A percentile compares a stretch with the other conserved stretches of the same genome.
Evolutionary conservation across 2,113 vertebrate species (phyloP).

Genomic region (Pteruthius melanotis): DNA sequence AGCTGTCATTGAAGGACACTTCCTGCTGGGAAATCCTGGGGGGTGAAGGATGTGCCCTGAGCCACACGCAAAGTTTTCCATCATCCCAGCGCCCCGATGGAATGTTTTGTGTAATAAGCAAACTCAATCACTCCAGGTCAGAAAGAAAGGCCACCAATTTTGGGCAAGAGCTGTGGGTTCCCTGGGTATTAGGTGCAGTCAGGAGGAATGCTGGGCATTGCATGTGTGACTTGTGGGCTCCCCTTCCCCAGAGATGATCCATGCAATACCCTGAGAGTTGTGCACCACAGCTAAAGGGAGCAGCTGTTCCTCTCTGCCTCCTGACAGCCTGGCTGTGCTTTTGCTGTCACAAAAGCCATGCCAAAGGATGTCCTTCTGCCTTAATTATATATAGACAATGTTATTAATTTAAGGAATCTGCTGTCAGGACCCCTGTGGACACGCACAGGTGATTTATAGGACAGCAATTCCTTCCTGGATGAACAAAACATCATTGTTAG

Average conservation of each 20-base stretch:
- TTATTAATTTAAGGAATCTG: not conserved
- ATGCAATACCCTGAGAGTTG: rapidly evolving
- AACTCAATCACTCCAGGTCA: not conserved
- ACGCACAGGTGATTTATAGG: slow-evolving; percentile 12
- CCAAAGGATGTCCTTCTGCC: not conserved
- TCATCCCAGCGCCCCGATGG: not conserved
- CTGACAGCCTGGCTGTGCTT: not conserved
- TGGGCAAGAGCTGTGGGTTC: rapidly evolving
- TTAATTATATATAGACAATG: not conserved
- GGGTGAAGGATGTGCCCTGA: not conserved
- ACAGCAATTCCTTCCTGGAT: slow-evolving; percentile 26
- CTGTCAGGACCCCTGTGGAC: not conserved
- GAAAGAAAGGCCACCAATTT: rapidly evolving
- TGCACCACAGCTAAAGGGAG: not conserved
- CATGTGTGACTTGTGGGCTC: rapidly evolving
- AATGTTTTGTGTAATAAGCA: not conserved
- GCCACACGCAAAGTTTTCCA: rapidly evolving
- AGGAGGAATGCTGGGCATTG: not conserved
- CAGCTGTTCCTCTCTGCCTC: not conserved
- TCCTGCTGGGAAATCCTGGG: not conserved
- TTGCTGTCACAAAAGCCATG: not conserved
- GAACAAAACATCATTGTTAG: not conserved
- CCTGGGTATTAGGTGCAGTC: not conserved
- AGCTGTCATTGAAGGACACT: not conserved
- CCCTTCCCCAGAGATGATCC: not conserved